These are phyloP conservation scores for Drosophila neonasuta DNA, from an alignment of 2,888 invertebrate genomes.

Conservation along the genomic window DNA sequence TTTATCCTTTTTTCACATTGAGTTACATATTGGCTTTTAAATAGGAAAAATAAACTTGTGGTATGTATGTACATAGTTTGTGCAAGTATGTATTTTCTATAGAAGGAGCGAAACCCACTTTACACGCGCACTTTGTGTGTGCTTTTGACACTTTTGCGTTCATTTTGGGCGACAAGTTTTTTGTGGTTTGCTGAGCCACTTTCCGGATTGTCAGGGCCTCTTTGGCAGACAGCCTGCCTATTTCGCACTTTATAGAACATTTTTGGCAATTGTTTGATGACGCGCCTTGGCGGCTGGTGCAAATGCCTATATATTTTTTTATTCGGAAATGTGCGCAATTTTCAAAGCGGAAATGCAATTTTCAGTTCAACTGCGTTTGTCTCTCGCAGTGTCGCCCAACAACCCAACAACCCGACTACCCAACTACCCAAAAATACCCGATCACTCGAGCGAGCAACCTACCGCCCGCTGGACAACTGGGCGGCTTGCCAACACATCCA, in stretches of 20 bases:
- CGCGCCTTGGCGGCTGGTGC: slow-evolving; percentile 44
- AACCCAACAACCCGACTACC: not conserved
- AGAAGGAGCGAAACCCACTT: slow-evolving; percentile 17
- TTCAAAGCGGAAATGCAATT: slow-evolving; percentile 75
- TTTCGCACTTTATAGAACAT: slow-evolving; percentile 74
- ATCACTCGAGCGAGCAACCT: slow-evolving; percentile 10
- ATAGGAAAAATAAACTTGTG: not conserved
- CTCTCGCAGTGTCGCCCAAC: slow-evolving; percentile 57
- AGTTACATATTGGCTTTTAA: not conserved
- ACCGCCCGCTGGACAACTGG: slow-evolving; percentile 51
- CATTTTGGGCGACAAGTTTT: slow-evolving; percentile 66
- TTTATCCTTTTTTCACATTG: no score
- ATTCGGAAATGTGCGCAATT: slow-evolving; percentile 73
- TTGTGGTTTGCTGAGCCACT: slow-evolving; percentile 71
- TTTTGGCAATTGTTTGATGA: slow-evolving; percentile 73
- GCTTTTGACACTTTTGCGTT: slow-evolving; percentile 63
- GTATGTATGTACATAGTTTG: not conserved
- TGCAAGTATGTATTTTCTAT: not conserved
- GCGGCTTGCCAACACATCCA: slow-evolving; percentile 74
- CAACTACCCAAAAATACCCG: not conserved
- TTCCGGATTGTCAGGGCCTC: slow-evolving; percentile 63
- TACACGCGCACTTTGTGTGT: slow-evolving; percentile 37
- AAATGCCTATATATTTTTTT: slow-evolving; percentile 19
- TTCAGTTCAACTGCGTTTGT: slow-evolving; percentile 75
- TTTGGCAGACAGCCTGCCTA: slow-evolving; percentile 60